phyloP scores from a whole-genome alignment of 2,113 vertebrate genomes.

The Hymenochirus boettgeri region DNA sequence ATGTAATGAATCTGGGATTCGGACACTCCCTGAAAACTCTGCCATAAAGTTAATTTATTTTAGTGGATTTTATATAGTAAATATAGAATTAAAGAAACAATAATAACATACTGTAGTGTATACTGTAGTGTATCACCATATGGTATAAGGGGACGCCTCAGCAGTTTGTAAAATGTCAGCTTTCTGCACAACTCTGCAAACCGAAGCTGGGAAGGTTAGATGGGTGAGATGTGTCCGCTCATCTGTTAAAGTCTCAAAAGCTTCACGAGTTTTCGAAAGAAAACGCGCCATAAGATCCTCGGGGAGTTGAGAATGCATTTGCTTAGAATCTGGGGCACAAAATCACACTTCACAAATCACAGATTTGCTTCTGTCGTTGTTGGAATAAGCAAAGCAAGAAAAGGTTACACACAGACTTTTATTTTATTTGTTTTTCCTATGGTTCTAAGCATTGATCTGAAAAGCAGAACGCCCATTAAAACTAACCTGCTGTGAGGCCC shows the following conservation, averaged over 20 bases:
- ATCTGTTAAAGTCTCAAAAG: constrained; percentile 23
- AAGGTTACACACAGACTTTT: not conserved
- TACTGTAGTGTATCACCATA: too few relatives aligned
- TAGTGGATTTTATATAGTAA: too few relatives aligned
- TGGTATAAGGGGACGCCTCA: too few relatives aligned
- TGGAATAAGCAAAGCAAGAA: constrained; percentile 21
- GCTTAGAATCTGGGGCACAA: constrained; percentile 35
- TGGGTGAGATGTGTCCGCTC: constrained; percentile 18
- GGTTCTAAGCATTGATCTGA: not conserved
- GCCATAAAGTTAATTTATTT: too few relatives aligned
- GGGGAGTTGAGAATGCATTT: constrained; percentile 31
- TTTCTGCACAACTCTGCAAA: constrained; percentile 21
- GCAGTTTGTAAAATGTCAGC: not conserved
- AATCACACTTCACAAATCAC: constrained; percentile 29
- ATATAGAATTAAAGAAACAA: too few relatives aligned
- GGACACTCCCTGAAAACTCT: too few relatives aligned
- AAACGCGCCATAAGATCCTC: constrained; percentile 21
- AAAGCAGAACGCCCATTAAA: constrained; percentile 13
- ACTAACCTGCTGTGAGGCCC: not conserved
- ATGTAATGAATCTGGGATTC: too few relatives aligned
- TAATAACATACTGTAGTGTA: too few relatives aligned
- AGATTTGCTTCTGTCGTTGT: constrained; percentile 24
- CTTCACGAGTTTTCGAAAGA: not conserved
- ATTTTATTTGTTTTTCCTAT: not conserved
- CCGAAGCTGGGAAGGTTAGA: constrained; percentile 14